Percentiles rank a stretch among this genome's conserved stretches.
These are phyloP conservation scores for Ptilonorhynchus violaceus DNA, from an alignment of 2,113 vertebrate species.

Conservation along the genomic window DNA sequence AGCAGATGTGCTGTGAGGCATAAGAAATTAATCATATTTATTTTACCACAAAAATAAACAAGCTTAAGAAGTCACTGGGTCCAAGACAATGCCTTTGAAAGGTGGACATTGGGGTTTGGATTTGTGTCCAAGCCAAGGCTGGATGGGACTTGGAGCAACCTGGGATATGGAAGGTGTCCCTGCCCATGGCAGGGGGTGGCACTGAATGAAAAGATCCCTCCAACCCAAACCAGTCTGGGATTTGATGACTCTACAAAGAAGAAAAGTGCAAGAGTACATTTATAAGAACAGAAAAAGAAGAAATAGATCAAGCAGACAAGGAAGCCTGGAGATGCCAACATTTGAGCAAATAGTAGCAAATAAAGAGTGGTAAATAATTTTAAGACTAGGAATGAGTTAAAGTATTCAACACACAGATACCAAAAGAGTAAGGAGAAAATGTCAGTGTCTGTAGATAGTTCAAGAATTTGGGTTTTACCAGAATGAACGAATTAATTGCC, in stretches of 20 bases:
- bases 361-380: neutral
- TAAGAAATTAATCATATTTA: neutral
- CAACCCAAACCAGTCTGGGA: neutral
- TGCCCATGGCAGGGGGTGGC: neutral
- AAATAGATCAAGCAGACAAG: neutral
- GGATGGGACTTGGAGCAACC: accelerated
- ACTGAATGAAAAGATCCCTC: too few species aligned
- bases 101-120: neutral
- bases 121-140: neutral
- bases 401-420: neutral
- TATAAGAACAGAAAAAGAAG: neutral
- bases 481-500: neutral
- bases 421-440: neutral
- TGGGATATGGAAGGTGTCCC: neutral
- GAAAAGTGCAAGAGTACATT: neutral
- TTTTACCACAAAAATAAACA: neutral
- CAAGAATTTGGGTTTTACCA: neutral
- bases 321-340: neutral
- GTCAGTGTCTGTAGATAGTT: neutral
- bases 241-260: neutral
- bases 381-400: neutral
- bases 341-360: neutral
- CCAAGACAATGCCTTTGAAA: neutral
- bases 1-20: neutral
- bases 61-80: neutral